Percentiles rank a stretch among this genome's conserved stretches.
Conservation (phyloP, 2,113 vertebrate species). For the Nothoprocta pentlandii region DNA sequence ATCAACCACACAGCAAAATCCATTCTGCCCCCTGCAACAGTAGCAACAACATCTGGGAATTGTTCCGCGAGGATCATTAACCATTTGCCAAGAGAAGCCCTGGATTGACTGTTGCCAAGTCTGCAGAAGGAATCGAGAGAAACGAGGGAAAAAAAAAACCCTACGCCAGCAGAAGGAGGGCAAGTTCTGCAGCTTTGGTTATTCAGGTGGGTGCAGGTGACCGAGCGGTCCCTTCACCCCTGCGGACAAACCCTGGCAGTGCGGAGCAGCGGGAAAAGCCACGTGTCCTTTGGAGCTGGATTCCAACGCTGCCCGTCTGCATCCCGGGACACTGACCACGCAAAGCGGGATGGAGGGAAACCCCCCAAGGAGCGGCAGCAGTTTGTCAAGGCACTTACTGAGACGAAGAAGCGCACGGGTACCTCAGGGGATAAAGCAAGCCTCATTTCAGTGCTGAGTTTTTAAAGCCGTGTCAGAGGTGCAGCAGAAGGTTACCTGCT, state of each 20-base stretch:
- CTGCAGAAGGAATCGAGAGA: fast-evolving
- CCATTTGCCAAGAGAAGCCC: neutral
- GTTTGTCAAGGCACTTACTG: neutral
- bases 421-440: neutral
- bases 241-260: neutral
- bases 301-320: neutral
- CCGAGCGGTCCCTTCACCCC: neutral
- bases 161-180: neutral
- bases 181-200: neutral
- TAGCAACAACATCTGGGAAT: neutral
- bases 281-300: neutral
- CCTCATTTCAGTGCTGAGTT: neutral
- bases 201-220: neutral
- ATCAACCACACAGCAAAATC: neutral
- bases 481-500: constrained; percentile 42
- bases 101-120: fast-evolving
- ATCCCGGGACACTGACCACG: neutral
- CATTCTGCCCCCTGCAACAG: neutral
- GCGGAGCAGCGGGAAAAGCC: neutral
- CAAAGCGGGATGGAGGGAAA: neutral
- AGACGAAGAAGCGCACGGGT: neutral
- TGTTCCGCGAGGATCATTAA: fast-evolving
- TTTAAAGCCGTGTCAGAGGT: neutral
- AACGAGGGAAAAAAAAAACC: fast-evolving
- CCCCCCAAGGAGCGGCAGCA: neutral